phyloP scores from a whole-genome alignment of 2,113 vertebrate genomes.

The Carassius auratus region DNA sequence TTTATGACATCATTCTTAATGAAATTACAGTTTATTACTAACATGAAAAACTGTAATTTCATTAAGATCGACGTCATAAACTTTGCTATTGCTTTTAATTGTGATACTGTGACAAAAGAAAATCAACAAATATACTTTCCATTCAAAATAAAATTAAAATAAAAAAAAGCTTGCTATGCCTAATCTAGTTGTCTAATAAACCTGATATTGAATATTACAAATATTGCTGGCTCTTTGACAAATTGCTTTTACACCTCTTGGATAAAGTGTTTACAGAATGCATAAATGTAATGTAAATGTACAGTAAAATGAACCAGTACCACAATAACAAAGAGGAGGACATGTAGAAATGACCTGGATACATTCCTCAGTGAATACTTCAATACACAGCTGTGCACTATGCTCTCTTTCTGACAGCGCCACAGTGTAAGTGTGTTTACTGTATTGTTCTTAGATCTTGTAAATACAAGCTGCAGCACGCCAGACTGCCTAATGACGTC shows the following conservation, averaged over 20 bases:
- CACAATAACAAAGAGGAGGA: neutral
- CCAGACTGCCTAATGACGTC: slow-evolving; percentile 52
- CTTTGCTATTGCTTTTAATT: no score
- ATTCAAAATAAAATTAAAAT: no score
- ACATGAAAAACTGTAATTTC: no score
- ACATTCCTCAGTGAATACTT: neutral
- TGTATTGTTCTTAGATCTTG: slow-evolving; percentile 36
- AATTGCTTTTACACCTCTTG: neutral
- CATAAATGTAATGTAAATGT: neutral
- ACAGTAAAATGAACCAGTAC: neutral
- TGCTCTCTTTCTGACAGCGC: neutral
- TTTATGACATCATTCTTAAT: no score
- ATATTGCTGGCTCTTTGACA: neutral
- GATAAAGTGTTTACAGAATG: neutral
- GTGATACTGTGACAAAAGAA: no score
- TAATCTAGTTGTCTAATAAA: no score
- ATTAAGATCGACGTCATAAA: no score
- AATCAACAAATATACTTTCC: no score
- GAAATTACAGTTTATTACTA: no score
- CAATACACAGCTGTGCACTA: slow-evolving; percentile 6
- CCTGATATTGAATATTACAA: no score
- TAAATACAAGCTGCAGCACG: slow-evolving; percentile 48
- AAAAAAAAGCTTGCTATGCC: no score
- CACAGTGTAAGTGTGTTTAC: slow-evolving; percentile 15
- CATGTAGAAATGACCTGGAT: neutral